Base-by-base conservation (phyloP, 2,113 vertebrate species). In the Sebastes fasciatus region DNA sequence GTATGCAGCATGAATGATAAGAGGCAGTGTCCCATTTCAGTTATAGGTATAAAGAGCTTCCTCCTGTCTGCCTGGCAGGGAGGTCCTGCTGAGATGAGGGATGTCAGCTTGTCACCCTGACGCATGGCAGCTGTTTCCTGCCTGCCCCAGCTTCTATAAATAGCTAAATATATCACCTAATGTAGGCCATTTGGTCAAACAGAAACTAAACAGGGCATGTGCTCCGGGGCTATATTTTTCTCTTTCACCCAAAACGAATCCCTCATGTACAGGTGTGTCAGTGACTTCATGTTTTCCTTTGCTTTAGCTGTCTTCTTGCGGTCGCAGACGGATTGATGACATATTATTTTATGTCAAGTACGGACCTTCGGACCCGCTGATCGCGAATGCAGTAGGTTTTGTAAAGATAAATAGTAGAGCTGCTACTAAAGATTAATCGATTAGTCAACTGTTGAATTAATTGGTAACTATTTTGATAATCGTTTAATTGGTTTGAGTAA, bases 151-250 rank as follows among this genome's bases (percentile, higher is more conserved):
- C 88, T 77, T 78, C 93, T 94, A 95, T 89, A 90, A 95, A 94
- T 95, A 94, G 92, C 85, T 45, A 79, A 86, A 92, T 89, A 88
- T 89, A 91, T 91, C 91, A 91, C 84, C 88, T 91, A 92, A 92
- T 93, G 89, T 94, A 92, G 93, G 92, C 87, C 92, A 89, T 92
- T 93, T 92, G 94, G 94, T 94, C 94, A 94, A 95, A 89, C 88
- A 54, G 86, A 88, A 82, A 88, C 92, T 83, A 91, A 92, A 91
- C 87, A 84, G 90, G 91, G 74, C 85, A 80, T 60, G 61, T 77
- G 80, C 69, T 68, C 65, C 19, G 5, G 70, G 88, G 86, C 54
- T 14, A 48, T 49, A 74, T 87, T 65, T 89, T 66, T 73, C 66
- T 77, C 77, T 80, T 82, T 86, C 86, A 88, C 81, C 87, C 71